phyloP scores from a whole-genome alignment of 2,888 invertebrate species.

The Chaitophorus viminalis region DNA sequence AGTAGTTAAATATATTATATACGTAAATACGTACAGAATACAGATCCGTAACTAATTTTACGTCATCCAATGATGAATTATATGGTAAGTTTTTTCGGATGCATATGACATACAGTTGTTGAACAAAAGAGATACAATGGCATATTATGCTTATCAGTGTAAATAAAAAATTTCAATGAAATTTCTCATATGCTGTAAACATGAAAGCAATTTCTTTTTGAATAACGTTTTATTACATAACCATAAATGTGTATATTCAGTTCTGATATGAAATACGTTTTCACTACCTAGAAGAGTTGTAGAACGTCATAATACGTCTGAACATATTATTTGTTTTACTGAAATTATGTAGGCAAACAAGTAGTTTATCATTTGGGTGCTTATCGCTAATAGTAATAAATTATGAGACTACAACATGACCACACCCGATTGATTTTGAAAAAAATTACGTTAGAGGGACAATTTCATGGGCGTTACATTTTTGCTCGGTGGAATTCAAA shows the following conservation, averaged over 20 bases:
- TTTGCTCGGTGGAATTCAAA: too few species aligned
- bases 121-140: neutral
- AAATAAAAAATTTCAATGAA: neutral
- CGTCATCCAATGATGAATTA: neutral
- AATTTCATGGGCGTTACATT: too few species aligned
- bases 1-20: neutral
- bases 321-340: too few species aligned
- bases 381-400: too few species aligned
- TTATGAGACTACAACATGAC: too few species aligned
- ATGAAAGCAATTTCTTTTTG: neutral
- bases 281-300: too few species aligned
- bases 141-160: neutral
- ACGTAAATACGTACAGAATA: too few species aligned
- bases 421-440: too few species aligned
- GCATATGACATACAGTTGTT: neutral
- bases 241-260: neutral
- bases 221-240: neutral
- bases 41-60: neutral
- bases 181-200: neutral
- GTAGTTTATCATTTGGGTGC: too few species aligned
- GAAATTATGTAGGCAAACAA: too few species aligned
- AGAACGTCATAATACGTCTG: too few species aligned
- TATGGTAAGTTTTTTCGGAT: neutral
- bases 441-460: too few species aligned
- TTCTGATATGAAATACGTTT: neutral